Evolutionary conservation across 2,113 vertebrate genomes (phyloP), one percentile per base, ranked within the genome.

Genomic region (Channa maculata): DNA sequence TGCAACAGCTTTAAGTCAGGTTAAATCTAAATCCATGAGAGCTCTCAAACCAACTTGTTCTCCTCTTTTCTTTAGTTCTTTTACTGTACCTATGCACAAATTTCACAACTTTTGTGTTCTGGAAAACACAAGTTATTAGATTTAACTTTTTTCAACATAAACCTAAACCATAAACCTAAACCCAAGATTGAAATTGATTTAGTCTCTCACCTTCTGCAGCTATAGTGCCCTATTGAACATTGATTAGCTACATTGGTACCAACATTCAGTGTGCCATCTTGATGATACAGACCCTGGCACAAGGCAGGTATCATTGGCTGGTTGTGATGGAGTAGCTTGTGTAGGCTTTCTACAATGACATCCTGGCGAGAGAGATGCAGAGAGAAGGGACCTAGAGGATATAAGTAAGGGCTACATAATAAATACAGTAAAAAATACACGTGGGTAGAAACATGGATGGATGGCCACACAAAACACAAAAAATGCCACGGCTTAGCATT

Each of bases 241-340:
- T n/a, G 38, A 36, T 24, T 24, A 24, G 24, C 24, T 24, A 65
- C 86, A 84, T 67, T 11, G 41, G 43, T 68, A 69, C 62, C 14
- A 79, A 24, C 77, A 59, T 14, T 51, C 44, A 59, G 36, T 72
- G 54, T 49, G 38, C 66, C 70, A 50, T 64, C 1, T 24, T 53
- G 78, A 85, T 74, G 86, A 65, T 75, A 80, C 51, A 37, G 80
- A 54, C 66, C 57, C 49, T 41, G 45, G 66, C 60, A 62, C 66
- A 61, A 51, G 67, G 50, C 50, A 15, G 62, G 53, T 43, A 73
- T 62, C 85, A 61, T 54, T 13, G 39, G 43, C 72, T 48, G 74
- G 37, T 65, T 64, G 62, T n/a, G 50, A 89, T 88, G 71, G 85
- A 91, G 65, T 51, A 49, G 71, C 65, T 54, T 51, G 37, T 57